Evolutionary conservation across 2,113 vertebrate species (phyloP).

Genomic region (Mormyrus iriodes): DNA sequence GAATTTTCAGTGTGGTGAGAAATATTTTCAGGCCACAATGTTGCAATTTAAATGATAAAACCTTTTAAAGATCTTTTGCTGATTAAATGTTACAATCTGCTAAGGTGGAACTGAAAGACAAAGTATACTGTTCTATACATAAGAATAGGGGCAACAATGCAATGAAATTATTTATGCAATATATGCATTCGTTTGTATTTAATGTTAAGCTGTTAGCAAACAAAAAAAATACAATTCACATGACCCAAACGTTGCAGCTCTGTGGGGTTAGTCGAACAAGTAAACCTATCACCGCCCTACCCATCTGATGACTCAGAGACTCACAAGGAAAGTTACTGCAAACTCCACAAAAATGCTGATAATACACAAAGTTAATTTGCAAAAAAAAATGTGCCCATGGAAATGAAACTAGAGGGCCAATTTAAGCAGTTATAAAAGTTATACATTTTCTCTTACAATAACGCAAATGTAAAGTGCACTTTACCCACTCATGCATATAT

Average conservation of each 20-base stretch:
- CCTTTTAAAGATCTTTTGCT: too few species aligned
- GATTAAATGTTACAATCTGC: too few species aligned
- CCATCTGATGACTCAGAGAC: background rate
- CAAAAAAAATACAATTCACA: background rate
- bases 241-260: background rate
- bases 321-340: background rate
- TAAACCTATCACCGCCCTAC: background rate
- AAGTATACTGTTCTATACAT: too few species aligned
- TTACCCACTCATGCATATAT: background rate
- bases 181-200: too few species aligned
- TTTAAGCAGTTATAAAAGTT: background rate
- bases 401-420: too few species aligned
- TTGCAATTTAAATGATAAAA: too few species aligned
- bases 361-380: background rate
- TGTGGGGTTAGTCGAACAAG: background rate
- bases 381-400: background rate
- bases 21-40: too few species aligned
- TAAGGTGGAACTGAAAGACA: too few species aligned
- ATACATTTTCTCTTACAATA: background rate
- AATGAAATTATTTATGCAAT: too few species aligned
- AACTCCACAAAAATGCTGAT: background rate
- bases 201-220: background rate
- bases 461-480: background rate
- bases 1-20: too few species aligned
- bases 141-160: too few species aligned